These are phyloP conservation scores for Macropus fuliginosus DNA, from an alignment of 2,797 vertebrate species.

Conservation along the genomic window DNA sequence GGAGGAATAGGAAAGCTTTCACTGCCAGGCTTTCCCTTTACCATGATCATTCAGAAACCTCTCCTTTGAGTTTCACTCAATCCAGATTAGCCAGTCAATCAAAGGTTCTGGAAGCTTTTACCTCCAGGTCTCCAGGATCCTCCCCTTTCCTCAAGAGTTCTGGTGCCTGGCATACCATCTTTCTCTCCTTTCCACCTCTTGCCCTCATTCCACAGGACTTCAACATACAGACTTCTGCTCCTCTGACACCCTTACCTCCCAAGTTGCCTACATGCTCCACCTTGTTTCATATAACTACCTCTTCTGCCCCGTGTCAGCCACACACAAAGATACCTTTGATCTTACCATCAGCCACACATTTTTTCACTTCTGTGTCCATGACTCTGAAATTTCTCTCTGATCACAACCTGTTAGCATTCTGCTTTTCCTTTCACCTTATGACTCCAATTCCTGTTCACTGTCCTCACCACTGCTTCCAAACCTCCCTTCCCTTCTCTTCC, in stretches of 20 bases:
- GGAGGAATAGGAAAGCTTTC: not conserved
- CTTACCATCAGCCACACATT: no score
- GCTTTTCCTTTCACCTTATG: not conserved
- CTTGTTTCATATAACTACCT: not conserved
- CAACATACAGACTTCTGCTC: not conserved
- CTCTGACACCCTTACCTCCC: not conserved
- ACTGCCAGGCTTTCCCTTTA: not conserved
- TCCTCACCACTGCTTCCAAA: not conserved
- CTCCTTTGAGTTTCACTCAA: not conserved
- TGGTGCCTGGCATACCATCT: no score
- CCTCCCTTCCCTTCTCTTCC: not conserved
- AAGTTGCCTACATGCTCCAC: not conserved
- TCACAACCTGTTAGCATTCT: not conserved
- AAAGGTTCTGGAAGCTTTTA: not conserved
- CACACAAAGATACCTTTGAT: not conserved
- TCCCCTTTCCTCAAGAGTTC: not conserved
- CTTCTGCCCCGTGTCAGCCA: not conserved
- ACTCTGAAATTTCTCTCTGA: not conserved
- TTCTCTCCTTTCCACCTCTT: not conserved
- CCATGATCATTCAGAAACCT: not conserved
- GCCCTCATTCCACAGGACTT: not conserved
- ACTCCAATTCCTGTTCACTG: not conserved
- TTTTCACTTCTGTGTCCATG: not conserved
- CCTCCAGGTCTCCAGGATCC: not conserved
- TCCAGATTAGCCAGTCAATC: no score